These are phyloP conservation scores for Sphenodon punctatus DNA, from an alignment of 2,797 vertebrate species.

Conservation along the genomic window DNA sequence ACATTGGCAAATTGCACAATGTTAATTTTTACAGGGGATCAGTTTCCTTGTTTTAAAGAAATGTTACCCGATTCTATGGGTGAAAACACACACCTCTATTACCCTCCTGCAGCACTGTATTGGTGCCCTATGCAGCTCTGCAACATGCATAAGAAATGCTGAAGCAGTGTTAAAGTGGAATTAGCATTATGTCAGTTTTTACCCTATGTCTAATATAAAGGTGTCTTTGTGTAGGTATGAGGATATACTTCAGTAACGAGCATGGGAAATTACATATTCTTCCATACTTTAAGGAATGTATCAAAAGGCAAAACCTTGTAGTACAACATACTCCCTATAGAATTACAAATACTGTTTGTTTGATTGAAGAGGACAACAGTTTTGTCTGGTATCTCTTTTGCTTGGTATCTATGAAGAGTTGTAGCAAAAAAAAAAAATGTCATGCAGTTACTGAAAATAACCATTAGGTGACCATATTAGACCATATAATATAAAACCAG, in stretches of 20 bases:
- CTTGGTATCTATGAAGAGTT: not conserved
- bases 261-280: conserved; percentile 25
- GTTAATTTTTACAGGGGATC: conserved; percentile 20
- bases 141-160: no score
- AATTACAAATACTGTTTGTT: not conserved
- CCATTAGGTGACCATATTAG: conserved; percentile 81
- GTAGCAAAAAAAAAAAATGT: not conserved
- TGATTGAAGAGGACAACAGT: not conserved
- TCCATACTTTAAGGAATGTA: not conserved
- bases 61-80: conserved; percentile 31
- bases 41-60: conserved; percentile 31
- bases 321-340: not conserved
- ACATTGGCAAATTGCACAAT: not conserved
- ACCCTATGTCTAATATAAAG: no score
- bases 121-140: no score
- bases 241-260: not conserved
- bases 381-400: not conserved
- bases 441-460: conserved; percentile 50
- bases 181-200: no score
- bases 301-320: accelerated
- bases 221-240: conserved; percentile 30
- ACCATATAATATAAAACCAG: conserved; percentile 67
- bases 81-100: no score
- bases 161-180: no score
- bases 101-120: no score